Evolutionary conservation across 1,140 invertebrate genomes (phyloP).

Genomic region (Conopomorpha cramerella): DNA sequence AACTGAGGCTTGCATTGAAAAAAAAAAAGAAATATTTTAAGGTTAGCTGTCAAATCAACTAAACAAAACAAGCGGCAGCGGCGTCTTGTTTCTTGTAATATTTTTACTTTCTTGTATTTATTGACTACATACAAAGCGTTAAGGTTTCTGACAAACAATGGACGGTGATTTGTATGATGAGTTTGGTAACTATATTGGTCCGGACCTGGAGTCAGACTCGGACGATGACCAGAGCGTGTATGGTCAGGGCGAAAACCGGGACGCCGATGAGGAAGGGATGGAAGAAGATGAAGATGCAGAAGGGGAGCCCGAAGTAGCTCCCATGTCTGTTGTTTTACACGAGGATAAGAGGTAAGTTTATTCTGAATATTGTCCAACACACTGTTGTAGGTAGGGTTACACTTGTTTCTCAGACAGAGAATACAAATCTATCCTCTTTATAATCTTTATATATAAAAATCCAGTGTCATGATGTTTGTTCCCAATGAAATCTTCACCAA

Average conservation of each 20-base stretch:
- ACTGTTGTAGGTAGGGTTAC: too few relatives aligned
- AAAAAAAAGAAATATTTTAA: conserved; percentile 10
- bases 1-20: background rate
- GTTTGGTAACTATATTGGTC: conserved; percentile 99
- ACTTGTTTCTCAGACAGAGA: too few relatives aligned
- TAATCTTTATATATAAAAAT: too few relatives aligned
- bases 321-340: conserved; percentile 96
- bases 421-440: too few relatives aligned
- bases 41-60: conserved; percentile 24
- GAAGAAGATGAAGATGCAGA: conserved; percentile 81
- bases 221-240: conserved; percentile 81
- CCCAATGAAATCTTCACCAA: too few relatives aligned
- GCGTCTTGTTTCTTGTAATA: conserved; percentile 11
- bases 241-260: conserved; percentile 66
- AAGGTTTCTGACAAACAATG: conserved; percentile 59
- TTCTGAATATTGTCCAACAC: too few relatives aligned
- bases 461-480: too few relatives aligned
- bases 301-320: conserved; percentile 73
- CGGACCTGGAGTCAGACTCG: conserved; percentile 95
- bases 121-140: background rate
- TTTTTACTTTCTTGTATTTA: conserved; percentile 4
- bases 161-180: conserved; percentile 97
- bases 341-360: conserved; percentile 88
- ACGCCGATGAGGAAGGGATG: conserved; percentile 72
- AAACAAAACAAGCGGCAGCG: conserved; percentile 10